Base-by-base conservation (phyloP, 2,888 invertebrate genomes). In the Agonopterix alstromeriana region DNA sequence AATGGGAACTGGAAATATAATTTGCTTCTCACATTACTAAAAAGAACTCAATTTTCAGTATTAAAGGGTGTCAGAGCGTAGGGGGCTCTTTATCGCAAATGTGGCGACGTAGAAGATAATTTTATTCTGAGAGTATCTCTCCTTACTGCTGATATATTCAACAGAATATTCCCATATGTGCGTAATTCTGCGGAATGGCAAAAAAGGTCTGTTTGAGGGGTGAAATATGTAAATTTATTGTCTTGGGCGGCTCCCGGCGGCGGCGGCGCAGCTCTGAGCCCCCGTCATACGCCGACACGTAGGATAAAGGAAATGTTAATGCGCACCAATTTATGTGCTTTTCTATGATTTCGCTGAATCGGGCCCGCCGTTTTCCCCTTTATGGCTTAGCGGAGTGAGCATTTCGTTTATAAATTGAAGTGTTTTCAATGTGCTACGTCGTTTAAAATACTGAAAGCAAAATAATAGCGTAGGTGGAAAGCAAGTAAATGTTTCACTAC, bases 211-310 rank as follows among this genome's bases (percentile, higher is more conserved):
- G 83, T 85, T 86, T 84, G 86, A 86, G 88, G 87, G 88, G 88
- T 85, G 86, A 88, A 88, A 88, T 88, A 88, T 88, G 88, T 88
- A 88, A 88, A 88, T 88, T 87, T 88, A 88, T 88, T 88, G 88
- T 88, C 86, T 88, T 85, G 87, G 87, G 88, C 86, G 85, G 82
- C 81, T 58, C 75, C 77, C 72, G 65, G 61, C 61, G 73, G 17
- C 60, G 54, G 57, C 61, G 48, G 67, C 65, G 63, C 59, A 57
- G 59, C 61, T 58, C 54, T 63, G 80, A 79, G 79, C 82, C 83
- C 86, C 83, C 87, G 84, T 88, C 88, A 88, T 88, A 88, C 79
- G 73, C 83, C 86, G 84, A 88, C 87, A 87, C 88, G 84, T 82
- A 79, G 85, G 82, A 86, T 86, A 87, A 87, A 88, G 88, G 85